phyloP scores from a whole-genome alignment of 1,140 invertebrate species.

The Leptinotarsa lineolata region DNA sequence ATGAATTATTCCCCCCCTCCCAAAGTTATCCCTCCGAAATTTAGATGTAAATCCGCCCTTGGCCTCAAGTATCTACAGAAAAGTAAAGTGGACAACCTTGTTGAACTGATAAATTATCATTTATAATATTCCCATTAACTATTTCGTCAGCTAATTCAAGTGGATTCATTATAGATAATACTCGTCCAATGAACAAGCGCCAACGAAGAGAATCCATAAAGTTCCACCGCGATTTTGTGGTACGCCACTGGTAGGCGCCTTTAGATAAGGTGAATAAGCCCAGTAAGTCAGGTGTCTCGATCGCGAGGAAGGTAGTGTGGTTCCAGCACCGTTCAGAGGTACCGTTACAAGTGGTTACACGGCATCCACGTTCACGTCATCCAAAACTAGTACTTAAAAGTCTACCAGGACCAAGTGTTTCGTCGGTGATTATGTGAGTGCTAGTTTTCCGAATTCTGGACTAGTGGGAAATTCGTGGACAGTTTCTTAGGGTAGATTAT shows the following conservation, averaged over 20 bases:
- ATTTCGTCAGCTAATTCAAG: no score
- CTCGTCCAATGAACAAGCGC: no score
- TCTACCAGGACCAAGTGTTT: neutral
- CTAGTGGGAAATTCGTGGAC: neutral
- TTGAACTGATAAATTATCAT: no score
- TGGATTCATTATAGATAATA: no score
- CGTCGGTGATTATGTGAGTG: neutral
- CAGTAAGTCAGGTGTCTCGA: neutral
- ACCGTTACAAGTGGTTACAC: constrained; percentile 6
- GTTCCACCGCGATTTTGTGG: neutral
- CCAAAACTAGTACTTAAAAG: neutral
- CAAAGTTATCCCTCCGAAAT: no score
- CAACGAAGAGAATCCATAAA: no score
- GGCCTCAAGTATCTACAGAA: no score
- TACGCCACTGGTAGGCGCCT: neutral
- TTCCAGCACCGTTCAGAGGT: constrained; percentile 34
- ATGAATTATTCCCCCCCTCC: no score
- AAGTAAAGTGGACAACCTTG: no score
- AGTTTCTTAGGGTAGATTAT: neutral
- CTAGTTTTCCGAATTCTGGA: neutral
- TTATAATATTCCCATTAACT: no score
- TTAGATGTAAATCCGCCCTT: no score
- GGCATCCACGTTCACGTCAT: neutral
- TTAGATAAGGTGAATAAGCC: neutral
- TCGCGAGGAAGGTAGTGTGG: constrained; percentile 11